Percentiles rank a stretch among this genome's conserved stretches.
phyloP scores from a whole-genome alignment of 1,140 invertebrate genomes.

The Drosophila ananassae region DNA sequence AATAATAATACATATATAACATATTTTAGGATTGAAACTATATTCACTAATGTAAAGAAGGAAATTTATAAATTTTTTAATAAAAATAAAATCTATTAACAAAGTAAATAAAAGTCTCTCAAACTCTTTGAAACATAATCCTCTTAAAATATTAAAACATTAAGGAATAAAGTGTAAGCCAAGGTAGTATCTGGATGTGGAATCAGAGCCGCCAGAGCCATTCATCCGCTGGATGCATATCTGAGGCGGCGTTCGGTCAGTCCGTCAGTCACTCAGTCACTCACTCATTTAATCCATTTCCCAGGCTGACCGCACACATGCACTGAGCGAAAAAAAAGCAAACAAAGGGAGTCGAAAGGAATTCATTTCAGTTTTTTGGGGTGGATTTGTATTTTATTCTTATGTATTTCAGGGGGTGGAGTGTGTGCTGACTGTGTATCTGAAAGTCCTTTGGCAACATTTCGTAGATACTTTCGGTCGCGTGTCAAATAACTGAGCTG shows the following conservation, averaged over 20 bases:
- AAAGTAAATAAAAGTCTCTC: neutral
- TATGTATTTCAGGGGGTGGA: neutral
- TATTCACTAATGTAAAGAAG: too few species aligned
- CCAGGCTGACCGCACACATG: slow-evolving; percentile 28
- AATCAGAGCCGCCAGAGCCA: neutral
- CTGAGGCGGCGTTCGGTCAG: slow-evolving; percentile 5
- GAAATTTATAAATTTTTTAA: too few species aligned
- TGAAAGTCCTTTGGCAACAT: slow-evolving; percentile 35
- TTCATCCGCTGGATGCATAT: slow-evolving; percentile 6
- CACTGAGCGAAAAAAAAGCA: neutral
- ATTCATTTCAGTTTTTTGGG: slow-evolving; percentile 43
- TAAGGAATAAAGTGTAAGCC: neutral
- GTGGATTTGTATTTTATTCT: slow-evolving; percentile 17
- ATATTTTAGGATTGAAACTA: too few species aligned
- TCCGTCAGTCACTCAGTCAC: neutral
- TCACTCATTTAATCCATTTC: slow-evolving; percentile 34
- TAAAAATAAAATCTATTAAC: too few species aligned
- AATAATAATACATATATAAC: too few species aligned
- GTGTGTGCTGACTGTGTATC: neutral
- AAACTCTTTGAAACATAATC: neutral
- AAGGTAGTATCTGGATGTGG: too few species aligned
- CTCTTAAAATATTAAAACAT: neutral
- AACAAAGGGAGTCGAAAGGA: neutral
- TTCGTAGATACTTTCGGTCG: slow-evolving; percentile 53
- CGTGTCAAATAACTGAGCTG: slow-evolving; percentile 72